Percentiles rank a stretch among this genome's conserved stretches.
Evolutionary conservation across 2,113 vertebrate genomes (phyloP).

Genomic region (Myxocyprinus asiaticus): DNA sequence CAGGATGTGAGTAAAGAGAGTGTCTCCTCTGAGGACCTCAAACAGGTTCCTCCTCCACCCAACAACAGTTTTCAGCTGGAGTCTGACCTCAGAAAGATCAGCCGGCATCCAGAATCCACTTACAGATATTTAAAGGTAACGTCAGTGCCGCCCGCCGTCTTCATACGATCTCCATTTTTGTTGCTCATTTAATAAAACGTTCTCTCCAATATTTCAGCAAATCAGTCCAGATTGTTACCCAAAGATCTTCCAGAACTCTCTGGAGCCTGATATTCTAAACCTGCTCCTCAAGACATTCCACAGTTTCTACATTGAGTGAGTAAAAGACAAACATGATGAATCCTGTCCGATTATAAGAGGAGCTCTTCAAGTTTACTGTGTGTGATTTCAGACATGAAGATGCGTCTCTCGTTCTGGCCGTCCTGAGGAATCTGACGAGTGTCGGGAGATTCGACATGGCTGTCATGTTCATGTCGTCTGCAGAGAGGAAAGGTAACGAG

Average conservation of each 20-base stretch:
- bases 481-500: slow-evolving; percentile 84
- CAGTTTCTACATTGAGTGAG: slow-evolving; percentile 86
- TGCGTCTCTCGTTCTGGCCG: slow-evolving; percentile 76
- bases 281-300: slow-evolving; percentile 86
- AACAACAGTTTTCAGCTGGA: slow-evolving; percentile 91
- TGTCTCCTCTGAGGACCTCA: background rate
- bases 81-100: slow-evolving; percentile 86
- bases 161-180: background rate
- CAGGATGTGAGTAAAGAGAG: slow-evolving; percentile 23
- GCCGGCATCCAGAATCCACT: slow-evolving; percentile 75
- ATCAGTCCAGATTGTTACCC: slow-evolving; percentile 81
- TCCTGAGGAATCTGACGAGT: slow-evolving; percentile 82
- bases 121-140: slow-evolving; percentile 89
- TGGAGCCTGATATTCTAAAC: slow-evolving; percentile 89
- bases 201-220: slow-evolving; percentile 76
- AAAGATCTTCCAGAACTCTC: slow-evolving; percentile 87
- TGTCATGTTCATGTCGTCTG: slow-evolving; percentile 90
- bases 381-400: slow-evolving; percentile 79
- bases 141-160: background rate
- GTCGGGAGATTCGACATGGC: slow-evolving; percentile 92
- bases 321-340: slow-evolving; percentile 22
- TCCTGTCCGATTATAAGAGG: background rate
- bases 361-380: background rate
- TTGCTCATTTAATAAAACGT: background rate
- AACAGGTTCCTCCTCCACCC: slow-evolving; percentile 78